These are phyloP conservation scores for Carcharodon carcharias DNA, from an alignment of 2,797 vertebrate species.

Conservation along the genomic window DNA sequence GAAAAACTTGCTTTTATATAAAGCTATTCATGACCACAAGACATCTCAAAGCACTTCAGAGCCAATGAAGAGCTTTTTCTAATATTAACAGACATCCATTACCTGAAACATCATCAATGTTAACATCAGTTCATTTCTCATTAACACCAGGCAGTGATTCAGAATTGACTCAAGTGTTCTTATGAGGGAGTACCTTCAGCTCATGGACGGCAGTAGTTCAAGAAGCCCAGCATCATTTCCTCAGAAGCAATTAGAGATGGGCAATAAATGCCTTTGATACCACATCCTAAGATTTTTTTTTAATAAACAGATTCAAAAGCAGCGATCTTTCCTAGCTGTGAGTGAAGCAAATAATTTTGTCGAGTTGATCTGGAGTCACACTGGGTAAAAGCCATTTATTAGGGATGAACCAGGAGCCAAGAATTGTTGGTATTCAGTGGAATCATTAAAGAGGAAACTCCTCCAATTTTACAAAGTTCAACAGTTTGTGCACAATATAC, in stretches of 20 bases:
- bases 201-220: no score
- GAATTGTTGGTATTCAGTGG: conserved; percentile 6
- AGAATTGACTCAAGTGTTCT: no score
- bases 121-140: no score
- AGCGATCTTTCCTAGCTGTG: not conserved
- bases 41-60: no score
- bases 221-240: not conserved
- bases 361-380: not conserved
- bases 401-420: not conserved
- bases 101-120: no score
- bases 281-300: not conserved
- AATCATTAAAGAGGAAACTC: not conserved
- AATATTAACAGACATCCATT: no score
- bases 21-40: no score
- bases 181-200: no score
- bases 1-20: no score
- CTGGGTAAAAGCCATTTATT: conserved; percentile 8
- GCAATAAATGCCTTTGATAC: not conserved
- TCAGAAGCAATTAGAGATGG: not conserved
- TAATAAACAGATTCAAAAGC: not conserved
- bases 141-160: no score
- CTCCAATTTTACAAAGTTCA: not conserved
- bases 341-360: not conserved
- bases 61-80: no score
- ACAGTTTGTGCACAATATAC: not conserved